These are phyloP conservation scores for Caenorhabditis macrosperma DNA, from an alignment of 2,888 invertebrate species.

Conservation along the genomic window DNA sequence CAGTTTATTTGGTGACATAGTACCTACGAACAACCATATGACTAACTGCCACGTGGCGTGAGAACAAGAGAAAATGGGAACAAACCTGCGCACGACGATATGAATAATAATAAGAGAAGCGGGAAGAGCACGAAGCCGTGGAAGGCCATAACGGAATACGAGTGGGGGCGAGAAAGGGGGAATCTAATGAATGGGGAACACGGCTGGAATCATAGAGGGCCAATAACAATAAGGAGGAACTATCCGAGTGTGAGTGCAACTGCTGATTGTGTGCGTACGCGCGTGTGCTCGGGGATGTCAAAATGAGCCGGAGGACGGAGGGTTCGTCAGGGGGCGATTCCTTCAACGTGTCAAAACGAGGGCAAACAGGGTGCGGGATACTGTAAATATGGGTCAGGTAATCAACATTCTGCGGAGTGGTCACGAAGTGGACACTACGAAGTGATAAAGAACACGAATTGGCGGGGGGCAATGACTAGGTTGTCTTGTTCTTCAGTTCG, in stretches of 20 bases:
- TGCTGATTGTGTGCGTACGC: constrained; percentile 7
- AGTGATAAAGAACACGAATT: background rate
- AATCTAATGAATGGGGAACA: background rate
- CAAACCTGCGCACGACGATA: constrained; percentile 46
- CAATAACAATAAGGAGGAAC: constrained; percentile 9
- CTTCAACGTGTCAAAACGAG: constrained; percentile 55
- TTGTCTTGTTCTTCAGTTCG: constrained; percentile 61
- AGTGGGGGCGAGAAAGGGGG: background rate
- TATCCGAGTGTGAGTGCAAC: background rate
- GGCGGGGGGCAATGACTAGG: constrained; percentile 4
- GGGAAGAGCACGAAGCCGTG: constrained; percentile 25
- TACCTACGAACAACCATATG: constrained; percentile 58
- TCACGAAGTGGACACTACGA: constrained; percentile 41
- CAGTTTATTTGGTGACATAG: constrained; percentile 55
- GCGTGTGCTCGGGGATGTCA: constrained; percentile 43
- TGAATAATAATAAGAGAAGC: constrained; percentile 28
- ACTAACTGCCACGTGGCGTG: constrained; percentile 50
- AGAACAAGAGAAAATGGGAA: constrained; percentile 17
- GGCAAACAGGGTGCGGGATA: constrained; percentile 53
- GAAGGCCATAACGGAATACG: constrained; percentile 24
- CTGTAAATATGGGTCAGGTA: constrained; percentile 40
- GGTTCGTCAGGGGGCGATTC: constrained; percentile 21
- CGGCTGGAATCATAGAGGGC: constrained; percentile 17
- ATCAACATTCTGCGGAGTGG: constrained; percentile 24
- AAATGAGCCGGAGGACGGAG: no score